phyloP scores from a whole-genome alignment of 2,888 invertebrate species.

The Dichetophora obliterata region DNA sequence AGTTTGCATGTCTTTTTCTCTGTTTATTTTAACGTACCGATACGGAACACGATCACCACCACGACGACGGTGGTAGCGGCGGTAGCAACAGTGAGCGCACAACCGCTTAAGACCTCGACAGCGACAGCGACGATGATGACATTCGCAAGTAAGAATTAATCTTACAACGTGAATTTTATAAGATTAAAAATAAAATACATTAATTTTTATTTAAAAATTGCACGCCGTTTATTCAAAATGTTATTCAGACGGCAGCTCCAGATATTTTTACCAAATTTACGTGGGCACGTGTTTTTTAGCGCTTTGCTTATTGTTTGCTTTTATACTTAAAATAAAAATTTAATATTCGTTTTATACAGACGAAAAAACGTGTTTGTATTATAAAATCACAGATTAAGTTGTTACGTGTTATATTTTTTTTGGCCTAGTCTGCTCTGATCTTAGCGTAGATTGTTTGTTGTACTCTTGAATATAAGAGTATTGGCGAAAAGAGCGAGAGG shows the following conservation, averaged over 20 bases:
- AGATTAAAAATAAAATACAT: no score
- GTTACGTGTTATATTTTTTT: not conserved
- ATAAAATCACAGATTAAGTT: not conserved
- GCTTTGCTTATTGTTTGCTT: not conserved
- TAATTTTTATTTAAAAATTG: no score
- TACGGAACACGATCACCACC: constrained; percentile 20
- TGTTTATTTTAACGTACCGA: not conserved
- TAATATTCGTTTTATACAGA: not conserved
- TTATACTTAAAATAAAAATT: not conserved
- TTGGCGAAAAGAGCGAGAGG: not conserved
- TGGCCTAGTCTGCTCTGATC: no score
- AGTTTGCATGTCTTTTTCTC: not conserved
- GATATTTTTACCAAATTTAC: no score
- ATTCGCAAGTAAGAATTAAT: no score
- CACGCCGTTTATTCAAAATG: no score
- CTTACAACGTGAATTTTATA: no score
- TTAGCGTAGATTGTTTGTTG: no score
- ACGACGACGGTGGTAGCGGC: constrained; percentile 9
- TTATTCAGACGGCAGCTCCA: no score
- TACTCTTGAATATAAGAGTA: no score
- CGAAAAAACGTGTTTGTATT: not conserved
- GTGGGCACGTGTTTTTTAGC: no score
- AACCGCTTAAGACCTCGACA: not conserved
- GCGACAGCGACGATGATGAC: no score
- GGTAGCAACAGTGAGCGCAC: constrained; percentile 6